Conservation (phyloP, 2,888 invertebrate genomes). For the Ochropleura leucogaster region DNA sequence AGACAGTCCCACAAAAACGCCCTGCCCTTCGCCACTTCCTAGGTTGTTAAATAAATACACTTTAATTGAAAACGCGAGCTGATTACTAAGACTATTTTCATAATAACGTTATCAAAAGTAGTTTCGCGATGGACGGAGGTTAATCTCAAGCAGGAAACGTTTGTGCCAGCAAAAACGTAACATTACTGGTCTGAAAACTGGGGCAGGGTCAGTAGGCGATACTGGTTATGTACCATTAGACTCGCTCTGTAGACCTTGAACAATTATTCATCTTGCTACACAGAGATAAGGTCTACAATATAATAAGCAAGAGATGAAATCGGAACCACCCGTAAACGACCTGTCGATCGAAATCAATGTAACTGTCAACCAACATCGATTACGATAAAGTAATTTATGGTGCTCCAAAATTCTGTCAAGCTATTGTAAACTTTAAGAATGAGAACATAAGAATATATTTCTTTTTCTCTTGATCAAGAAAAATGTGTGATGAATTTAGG, state of each 20-base stretch:
- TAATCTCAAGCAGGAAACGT: conserved; percentile 42
- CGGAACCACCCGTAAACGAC: conserved; percentile 64
- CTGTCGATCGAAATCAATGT: conserved; percentile 73
- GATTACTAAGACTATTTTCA: not conserved
- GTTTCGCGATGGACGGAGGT: conserved; percentile 29
- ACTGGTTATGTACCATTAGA: conserved; percentile 60
- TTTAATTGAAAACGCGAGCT: not conserved
- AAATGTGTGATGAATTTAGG: conserved; percentile 42
- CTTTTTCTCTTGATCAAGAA: conserved; percentile 3
- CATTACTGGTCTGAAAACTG: conserved; percentile 64
- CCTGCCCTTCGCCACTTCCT: too few species aligned
- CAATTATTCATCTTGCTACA: conserved; percentile 61
- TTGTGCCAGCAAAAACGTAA: conserved; percentile 58
- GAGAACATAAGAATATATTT: not conserved
- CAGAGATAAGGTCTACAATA: conserved; percentile 59
- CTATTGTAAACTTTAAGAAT: conserved; percentile 37
- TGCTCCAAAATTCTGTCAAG: conserved; percentile 22
- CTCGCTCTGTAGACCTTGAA: conserved; percentile 27
- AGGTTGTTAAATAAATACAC: not conserved
- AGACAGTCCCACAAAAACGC: too few species aligned
- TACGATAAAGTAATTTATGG: conserved; percentile 55
- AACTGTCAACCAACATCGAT: conserved; percentile 75
- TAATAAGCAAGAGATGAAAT: conserved; percentile 36
- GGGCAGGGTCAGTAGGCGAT: conserved; percentile 78
- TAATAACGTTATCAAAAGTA: conserved; percentile 7